Evolutionary conservation across 2,888 invertebrate genomes (phyloP), one percentile per base, ranked within the genome.

Genomic region (Andrena fulva): DNA sequence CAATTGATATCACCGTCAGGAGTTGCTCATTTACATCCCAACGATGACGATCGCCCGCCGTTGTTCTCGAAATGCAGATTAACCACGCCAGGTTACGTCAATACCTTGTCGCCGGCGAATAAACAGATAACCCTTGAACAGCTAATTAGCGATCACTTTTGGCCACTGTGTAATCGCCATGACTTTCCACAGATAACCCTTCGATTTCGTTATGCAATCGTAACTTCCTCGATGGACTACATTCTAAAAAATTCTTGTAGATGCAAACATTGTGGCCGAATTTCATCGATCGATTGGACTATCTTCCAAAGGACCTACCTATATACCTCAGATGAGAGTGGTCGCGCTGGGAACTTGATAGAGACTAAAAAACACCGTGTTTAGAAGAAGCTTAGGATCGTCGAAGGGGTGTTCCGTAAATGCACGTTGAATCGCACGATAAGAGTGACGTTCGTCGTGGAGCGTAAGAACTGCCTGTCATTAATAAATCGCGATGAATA

Each of bases 401-500:
- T 42, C 42, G 42, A 42, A 42, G 0, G 42, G 24, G 8, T 56
- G 24, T 27, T 27, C 4, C 24, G 20, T 4, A 56, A 56, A 56
- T 24, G 24, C 4, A 24, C 8, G 24, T 52, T 56, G 56, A 56
- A 56, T 20, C 54, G 8, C 10, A 12, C 27, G 56, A 27, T 27
- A 24, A 24, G 20, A 10, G 20, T 56, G 56, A 56, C 24, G 20
- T 10, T 4, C 1, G 56, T 4, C 8, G 24, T 56, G 10, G 10
- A 27, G 10, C 27, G 4, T 42, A 27, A 4, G 1, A 56, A 10
- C 12, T 0, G 0, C 0, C 20, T 6, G 48, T 48, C 62, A 67
- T 29, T 48, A 29, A 74, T 50, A 48, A 60, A 59, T 60, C 29
- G 64, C 20, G 33, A 35, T 20, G 48, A 62, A 48, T 7, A 33